These are phyloP conservation scores for Palythoa grandis DNA, from an alignment of 92 coral and sea anemone genomes.

Conservation along the genomic window DNA sequence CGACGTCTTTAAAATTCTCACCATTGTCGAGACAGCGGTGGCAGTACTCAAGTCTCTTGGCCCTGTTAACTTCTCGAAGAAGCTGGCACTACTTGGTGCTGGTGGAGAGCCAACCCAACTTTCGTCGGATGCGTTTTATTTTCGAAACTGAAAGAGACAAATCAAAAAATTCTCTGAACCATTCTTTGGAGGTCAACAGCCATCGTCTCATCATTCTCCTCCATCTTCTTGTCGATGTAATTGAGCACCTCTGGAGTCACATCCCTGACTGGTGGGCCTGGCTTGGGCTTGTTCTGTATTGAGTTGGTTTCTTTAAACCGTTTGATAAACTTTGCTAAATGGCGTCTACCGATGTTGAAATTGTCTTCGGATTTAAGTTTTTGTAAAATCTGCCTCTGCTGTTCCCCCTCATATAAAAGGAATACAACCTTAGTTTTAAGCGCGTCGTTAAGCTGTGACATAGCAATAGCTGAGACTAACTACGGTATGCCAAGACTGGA, in stretches of 20 bases:
- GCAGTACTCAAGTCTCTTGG: slow-evolving; percentile 35
- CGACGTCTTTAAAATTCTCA: slow-evolving; percentile 31
- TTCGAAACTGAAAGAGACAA: slow-evolving; percentile 38
- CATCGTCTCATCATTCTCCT: slow-evolving; percentile 64
- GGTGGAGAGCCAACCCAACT: slow-evolving; percentile 68
- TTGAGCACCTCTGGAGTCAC: slow-evolving; percentile 34
- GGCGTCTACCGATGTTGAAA: slow-evolving; percentile 41
- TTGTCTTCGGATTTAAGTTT: neutral
- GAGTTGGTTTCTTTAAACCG: slow-evolving; percentile 49
- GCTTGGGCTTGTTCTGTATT: slow-evolving; percentile 37
- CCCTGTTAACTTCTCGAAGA: slow-evolving; percentile 58
- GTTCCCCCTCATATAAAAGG: neutral
- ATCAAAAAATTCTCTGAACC: slow-evolving; percentile 29
- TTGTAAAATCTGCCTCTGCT: neutral
- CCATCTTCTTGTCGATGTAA: slow-evolving; percentile 60
- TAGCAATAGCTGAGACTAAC: neutral
- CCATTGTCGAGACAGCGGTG: slow-evolving; percentile 17
- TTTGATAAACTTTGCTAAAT: slow-evolving; percentile 48
- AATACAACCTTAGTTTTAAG: neutral
- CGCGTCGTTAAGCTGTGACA: slow-evolving; percentile 4
- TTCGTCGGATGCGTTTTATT: slow-evolving; percentile 32
- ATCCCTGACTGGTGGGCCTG: slow-evolving; percentile 35
- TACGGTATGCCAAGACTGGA: neutral
- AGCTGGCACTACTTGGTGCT: slow-evolving; percentile 68
- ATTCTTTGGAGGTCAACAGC: slow-evolving; percentile 34